Conservation (phyloP, 1,140 invertebrate genomes). For the Onthophagus taurus region DNA sequence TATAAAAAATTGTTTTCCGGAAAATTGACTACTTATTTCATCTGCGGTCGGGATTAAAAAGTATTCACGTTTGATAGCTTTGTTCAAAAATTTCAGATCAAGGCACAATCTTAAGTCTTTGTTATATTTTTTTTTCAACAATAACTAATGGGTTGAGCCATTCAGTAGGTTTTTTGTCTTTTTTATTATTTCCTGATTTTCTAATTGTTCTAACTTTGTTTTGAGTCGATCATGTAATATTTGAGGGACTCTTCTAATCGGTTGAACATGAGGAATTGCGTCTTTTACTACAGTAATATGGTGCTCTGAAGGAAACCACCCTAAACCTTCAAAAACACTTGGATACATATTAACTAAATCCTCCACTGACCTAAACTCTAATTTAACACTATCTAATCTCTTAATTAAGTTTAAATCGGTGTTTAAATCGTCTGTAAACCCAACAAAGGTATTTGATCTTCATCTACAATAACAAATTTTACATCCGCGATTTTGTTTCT, state of each 20-base stretch:
- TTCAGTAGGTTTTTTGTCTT: conserved; percentile 31
- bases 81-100: conserved; percentile 17
- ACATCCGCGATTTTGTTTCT: not conserved
- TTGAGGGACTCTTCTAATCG: not conserved
- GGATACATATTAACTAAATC: not conserved
- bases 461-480: conserved; percentile 5
- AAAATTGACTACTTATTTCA: too few relatives aligned
- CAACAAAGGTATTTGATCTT: conserved; percentile 9
- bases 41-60: too few relatives aligned
- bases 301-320: conserved; percentile 7
- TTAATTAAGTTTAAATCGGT: conserved; percentile 13
- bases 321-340: conserved; percentile 9
- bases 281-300: conserved; percentile 3
- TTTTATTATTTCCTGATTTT: conserved; percentile 25
- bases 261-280: conserved; percentile 17
- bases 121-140: conserved; percentile 18
- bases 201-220: conserved; percentile 25
- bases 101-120: conserved; percentile 18
- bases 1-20: too few relatives aligned
- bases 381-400: conserved; percentile 6
- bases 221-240: conserved; percentile 12
- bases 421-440: conserved; percentile 8
- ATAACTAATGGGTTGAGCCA: conserved; percentile 37
- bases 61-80: too few relatives aligned
- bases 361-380: not conserved